Percentiles rank a stretch among this genome's conserved stretches.
Evolutionary conservation across 2,113 vertebrate species (phyloP).

Genomic region (Mobula hypostoma): DNA sequence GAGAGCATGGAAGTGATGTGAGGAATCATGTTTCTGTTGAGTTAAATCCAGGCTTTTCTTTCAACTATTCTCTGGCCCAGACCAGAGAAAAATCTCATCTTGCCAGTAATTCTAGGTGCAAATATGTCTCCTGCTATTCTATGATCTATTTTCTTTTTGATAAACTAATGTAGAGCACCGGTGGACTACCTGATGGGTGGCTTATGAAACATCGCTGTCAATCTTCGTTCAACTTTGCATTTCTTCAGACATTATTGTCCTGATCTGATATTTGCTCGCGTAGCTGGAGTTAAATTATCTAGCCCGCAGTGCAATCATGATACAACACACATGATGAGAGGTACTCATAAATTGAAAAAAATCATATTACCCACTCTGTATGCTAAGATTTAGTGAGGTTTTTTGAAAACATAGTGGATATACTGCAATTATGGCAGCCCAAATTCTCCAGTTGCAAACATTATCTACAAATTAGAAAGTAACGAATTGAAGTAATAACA

Average conservation of each 20-base stretch:
- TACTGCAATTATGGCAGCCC: neutral
- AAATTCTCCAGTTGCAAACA: neutral
- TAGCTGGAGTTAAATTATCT: neutral
- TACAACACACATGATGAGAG: neutral
- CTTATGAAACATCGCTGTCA: neutral
- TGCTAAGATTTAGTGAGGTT: neutral
- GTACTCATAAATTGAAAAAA: neutral
- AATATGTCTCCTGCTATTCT: neutral
- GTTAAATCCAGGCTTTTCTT: neutral
- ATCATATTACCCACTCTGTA: neutral
- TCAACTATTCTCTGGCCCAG: neutral
- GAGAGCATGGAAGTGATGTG: neutral
- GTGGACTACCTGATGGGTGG: neutral
- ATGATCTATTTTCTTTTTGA: neutral
- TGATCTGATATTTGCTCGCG: neutral
- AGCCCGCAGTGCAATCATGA: neutral
- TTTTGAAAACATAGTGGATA: neutral
- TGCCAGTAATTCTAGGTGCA: neutral
- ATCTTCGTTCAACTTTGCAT: neutral
- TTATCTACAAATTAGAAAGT: neutral
- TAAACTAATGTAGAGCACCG: neutral
- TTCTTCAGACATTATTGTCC: constrained; percentile 8
- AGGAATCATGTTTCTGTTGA: neutral
- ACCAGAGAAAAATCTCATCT: neutral
- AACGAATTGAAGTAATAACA: neutral